A percentile compares a stretch with the other conserved stretches of the same genome.
These are phyloP conservation scores for Phoebastria nigripes DNA, from an alignment of 2,797 vertebrate species.

Conservation along the genomic window DNA sequence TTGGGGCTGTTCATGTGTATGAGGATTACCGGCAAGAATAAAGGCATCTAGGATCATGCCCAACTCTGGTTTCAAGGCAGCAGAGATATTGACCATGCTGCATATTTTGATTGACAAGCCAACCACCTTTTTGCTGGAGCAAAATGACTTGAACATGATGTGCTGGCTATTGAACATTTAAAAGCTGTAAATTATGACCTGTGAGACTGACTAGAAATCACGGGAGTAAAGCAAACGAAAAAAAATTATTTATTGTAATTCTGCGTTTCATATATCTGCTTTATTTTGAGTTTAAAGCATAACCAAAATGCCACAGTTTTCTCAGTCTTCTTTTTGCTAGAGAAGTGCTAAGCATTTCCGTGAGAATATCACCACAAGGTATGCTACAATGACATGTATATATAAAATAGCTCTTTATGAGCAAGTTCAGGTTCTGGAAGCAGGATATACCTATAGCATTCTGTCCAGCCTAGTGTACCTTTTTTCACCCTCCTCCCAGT, in stretches of 20 bases:
- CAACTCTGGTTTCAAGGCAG: neutral
- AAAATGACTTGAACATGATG: neutral
- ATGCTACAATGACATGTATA: neutral
- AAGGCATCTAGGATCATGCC: neutral
- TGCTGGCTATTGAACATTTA: fast-evolving
- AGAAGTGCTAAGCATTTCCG: neutral
- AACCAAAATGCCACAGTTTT: neutral
- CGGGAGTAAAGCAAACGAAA: neutral
- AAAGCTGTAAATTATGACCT: neutral
- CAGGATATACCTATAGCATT: neutral
- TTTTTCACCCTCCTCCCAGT: neutral
- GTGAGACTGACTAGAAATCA: neutral
- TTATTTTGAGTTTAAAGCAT: neutral
- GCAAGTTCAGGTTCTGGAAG: neutral
- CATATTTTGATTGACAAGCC: neutral
- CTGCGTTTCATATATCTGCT: neutral
- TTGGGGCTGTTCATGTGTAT: neutral
- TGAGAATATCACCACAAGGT: neutral
- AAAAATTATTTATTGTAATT: neutral
- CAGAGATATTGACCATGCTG: neutral
- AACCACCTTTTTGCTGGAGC: neutral
- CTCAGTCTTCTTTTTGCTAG: neutral
- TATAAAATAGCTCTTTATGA: neutral
- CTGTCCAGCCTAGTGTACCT: neutral
- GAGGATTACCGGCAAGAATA: neutral